Conservation (phyloP, 2,113 vertebrate genomes). For the Gila orcuttii region DNA sequence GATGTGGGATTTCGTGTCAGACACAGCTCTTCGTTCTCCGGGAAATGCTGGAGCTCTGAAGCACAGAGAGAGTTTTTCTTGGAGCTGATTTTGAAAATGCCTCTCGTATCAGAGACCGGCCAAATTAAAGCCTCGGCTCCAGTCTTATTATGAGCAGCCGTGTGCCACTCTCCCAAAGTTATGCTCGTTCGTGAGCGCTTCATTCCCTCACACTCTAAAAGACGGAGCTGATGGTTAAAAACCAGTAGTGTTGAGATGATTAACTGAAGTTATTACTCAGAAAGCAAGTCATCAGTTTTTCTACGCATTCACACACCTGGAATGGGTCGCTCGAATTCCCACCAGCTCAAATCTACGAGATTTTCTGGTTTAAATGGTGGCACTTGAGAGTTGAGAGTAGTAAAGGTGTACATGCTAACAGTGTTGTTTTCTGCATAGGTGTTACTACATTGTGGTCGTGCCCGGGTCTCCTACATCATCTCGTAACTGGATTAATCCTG, state of each 20-base stretch:
- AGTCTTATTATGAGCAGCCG: constrained; percentile 2
- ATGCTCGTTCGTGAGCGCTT: background rate
- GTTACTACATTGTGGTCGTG: constrained; percentile 94
- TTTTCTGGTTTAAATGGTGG: background rate
- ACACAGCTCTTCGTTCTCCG: constrained; percentile 27
- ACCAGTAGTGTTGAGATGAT: constrained; percentile 9
- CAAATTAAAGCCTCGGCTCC: constrained; percentile 28
- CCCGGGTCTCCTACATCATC: constrained; percentile 71
- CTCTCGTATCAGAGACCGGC: background rate
- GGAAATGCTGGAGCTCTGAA: constrained; percentile 13
- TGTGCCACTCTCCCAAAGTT: background rate
- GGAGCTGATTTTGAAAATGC: constrained; percentile 22
- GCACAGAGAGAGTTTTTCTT: background rate
- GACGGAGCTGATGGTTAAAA: background rate
- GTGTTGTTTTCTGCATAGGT: constrained; percentile 75
- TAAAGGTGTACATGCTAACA: constrained; percentile 18
- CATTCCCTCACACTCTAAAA: background rate
- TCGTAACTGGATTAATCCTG: constrained; percentile 82
- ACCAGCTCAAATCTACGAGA: background rate
- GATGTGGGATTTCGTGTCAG: constrained; percentile 42
- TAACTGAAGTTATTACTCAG: constrained; percentile 13
- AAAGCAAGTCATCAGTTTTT: background rate
- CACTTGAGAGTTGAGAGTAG: background rate
- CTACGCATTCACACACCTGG: background rate
- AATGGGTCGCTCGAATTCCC: background rate